Base-by-base conservation (phyloP, 1,140 invertebrate species). In the Drosophila azteca region DNA sequence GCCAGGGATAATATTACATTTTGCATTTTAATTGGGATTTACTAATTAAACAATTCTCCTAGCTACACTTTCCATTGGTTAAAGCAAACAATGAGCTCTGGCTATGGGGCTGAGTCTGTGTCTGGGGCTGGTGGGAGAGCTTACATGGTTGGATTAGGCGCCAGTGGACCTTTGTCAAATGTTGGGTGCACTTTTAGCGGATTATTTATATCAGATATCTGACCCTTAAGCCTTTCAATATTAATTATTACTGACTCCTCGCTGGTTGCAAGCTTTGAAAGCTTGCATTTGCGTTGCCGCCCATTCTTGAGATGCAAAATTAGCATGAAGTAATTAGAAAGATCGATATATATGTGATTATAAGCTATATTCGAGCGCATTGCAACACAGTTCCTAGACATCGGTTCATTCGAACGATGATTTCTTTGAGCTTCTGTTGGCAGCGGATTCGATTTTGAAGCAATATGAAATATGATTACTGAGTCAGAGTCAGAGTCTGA, bases 21-120 rank as follows among this genome's bases (percentile, higher is more conserved):
- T 81, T 78, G 62, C 66, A 76, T 88, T 71, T 85, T 87, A 85
- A 87, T 85, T 85, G 82, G 82, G 62, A 75, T 82, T 85, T 78
- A 79, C 59, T 85, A 87, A 85, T 85, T 85, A 85, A 82, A 85
- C 87, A 85, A 68, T 85, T 85, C 70, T 39, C 45, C 45, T 41
- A 17, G 31, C 46, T 54, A 71, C 7, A 52, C 26, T 54, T 43
- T 15, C 24, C 63, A 64, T 8, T 63, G 41, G 26, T 43, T 48
- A 15, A 44, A 31, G 20, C 54, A 69, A 64, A 71, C 65, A 75
- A 63, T 66, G 54, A 63, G 72, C 3, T 43, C n/a, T 31, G 0
- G 13, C 15, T 0, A 6, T 15, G 17, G 45, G 0, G 13, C 15
- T 1, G 13, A 8, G 17, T 45, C 41, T 51, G 13, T 11, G 17